Conservation (phyloP, 2,888 invertebrate genomes). For the Leptura quadrifasciata region DNA sequence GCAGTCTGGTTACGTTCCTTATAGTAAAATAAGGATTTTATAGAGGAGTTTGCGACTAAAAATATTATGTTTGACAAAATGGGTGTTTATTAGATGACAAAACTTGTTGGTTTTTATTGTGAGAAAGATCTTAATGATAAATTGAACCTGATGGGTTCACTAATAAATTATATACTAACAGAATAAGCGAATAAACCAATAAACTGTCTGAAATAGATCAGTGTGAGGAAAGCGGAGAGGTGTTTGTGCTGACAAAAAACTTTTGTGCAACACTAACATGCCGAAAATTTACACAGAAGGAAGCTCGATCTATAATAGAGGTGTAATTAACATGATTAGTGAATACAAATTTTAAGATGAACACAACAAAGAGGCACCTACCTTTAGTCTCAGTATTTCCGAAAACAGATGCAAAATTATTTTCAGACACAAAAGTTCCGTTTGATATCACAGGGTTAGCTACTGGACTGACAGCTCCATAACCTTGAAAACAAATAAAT, state of each 20-base stretch:
- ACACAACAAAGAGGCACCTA: conserved; percentile 56
- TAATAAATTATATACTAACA: background rate
- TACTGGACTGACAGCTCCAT: conserved; percentile 69
- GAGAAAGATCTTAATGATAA: no score
- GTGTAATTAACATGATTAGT: conserved; percentile 29
- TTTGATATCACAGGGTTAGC: conserved; percentile 70
- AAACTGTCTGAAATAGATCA: background rate
- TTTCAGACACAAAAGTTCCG: conserved; percentile 86
- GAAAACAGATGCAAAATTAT: conserved; percentile 91
- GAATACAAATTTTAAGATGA: conserved; percentile 17
- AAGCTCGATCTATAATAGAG: conserved; percentile 29
- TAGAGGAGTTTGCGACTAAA: no score
- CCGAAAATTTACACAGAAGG: conserved; percentile 35
- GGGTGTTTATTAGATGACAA: no score
- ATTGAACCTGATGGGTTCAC: no score
- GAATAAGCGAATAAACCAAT: background rate
- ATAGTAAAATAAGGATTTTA: no score
- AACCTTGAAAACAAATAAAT: conserved; percentile 66
- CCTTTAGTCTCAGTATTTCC: conserved; percentile 81
- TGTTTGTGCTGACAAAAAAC: conserved; percentile 42
- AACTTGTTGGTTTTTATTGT: no score
- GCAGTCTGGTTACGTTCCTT: no score
- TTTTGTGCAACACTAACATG: conserved; percentile 58
- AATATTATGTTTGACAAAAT: no score
- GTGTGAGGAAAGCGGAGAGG: conserved; percentile 46